Base-by-base conservation (phyloP, 1,140 invertebrate genomes). In the Calephelis nemesis region DNA sequence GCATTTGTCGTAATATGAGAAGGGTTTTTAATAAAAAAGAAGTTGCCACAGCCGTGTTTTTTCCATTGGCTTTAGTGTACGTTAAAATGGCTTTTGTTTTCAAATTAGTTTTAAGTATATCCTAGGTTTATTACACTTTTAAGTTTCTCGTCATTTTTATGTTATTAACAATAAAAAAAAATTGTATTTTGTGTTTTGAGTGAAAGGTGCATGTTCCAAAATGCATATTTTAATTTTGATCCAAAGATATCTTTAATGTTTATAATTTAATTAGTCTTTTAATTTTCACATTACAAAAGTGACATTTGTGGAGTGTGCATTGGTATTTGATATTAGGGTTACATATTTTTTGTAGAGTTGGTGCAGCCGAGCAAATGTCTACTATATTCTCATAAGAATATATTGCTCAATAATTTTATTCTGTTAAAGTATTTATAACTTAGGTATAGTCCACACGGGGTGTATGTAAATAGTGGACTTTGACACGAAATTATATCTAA, bases 321-420 rank as follows among this genome's bases (percentile, higher is more conserved):
- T 84, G 84, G 86, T 88, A 87, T 84, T 85, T 84, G 82, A 88
- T 88, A 84, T 78, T 90, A 88, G 85, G 72, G 78, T 86, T 83
- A 80, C 81, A 79, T 54, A 82, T 74, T 69, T 75, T 84, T 82
- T 83, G 85, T 89, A 88, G 85, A 83, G 82, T 88, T 87, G 87
- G 88, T 88, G 88, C 88, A 91, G 83, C 87, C 81, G 87, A 88
- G 87, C 85, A 88, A 90, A 87, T 87, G 85, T 91, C 86, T 91
- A 88, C 81, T 85, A 85, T 90, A 91, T 91, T 91, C 85, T 88
- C 81, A 83, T 87, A 90, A 68, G 85, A 85, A 88, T 88, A 89
- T 88, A 88, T 91, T 91, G 88, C 88, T 91, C 88, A 91, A 91
- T 89, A 83, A 84, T 90, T 88, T 88, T 85, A 87, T 88, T 90